These are phyloP conservation scores for Rhynchotus rufescens DNA, from an alignment of 2,797 vertebrate genomes.

Conservation along the genomic window DNA sequence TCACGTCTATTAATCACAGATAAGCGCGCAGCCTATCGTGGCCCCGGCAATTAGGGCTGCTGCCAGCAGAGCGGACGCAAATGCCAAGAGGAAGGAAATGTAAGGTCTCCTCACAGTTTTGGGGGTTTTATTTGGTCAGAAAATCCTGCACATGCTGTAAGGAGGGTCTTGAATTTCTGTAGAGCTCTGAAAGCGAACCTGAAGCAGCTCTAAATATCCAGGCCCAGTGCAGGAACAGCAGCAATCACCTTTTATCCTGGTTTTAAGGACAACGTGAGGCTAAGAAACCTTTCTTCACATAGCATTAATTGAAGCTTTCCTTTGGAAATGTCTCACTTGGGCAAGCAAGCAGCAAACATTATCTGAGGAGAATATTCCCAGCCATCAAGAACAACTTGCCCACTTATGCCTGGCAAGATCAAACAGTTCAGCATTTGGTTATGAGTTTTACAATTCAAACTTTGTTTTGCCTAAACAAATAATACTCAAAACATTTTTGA, in stretches of 20 bases:
- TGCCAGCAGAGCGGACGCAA: constrained; percentile 45
- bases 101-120: background rate
- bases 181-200: background rate
- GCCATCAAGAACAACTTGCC: background rate
- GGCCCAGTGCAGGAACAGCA: background rate
- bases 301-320: background rate
- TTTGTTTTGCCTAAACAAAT: background rate
- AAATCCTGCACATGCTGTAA: background rate
- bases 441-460: background rate
- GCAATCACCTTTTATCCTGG: background rate
- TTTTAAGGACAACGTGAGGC: background rate
- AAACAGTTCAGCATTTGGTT: constrained; percentile 2
- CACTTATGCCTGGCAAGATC: background rate
- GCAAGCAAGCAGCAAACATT: background rate
- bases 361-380: background rate
- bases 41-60: constrained; percentile 68
- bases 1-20: constrained; percentile 73
- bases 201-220: background rate
- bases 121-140: background rate
- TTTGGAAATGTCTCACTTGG: constrained; percentile 19
- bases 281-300: background rate
- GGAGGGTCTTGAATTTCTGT: background rate
- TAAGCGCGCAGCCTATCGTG: constrained; percentile 54
- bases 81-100: constrained; percentile 26
- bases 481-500: background rate